phyloP scores from a whole-genome alignment of 1,140 invertebrate species.

The Drosophila persimilis region DNA sequence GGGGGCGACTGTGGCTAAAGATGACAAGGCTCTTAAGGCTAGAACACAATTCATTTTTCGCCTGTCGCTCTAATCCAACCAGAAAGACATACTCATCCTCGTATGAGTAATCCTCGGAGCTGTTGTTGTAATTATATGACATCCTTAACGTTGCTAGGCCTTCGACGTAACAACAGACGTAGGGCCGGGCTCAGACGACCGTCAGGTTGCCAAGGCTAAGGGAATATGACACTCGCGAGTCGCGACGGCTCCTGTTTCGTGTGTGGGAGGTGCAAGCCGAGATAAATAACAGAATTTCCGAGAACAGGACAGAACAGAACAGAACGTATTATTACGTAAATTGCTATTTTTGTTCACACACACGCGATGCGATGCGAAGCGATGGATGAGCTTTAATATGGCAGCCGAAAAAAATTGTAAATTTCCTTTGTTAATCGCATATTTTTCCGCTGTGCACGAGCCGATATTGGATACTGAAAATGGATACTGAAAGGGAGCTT shows the following conservation, averaged over 20 bases:
- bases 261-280: no score
- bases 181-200: conserved; percentile 4
- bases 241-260: no score
- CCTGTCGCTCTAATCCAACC: background rate
- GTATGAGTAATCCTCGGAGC: conserved; percentile 62
- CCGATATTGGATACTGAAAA: conserved; percentile 6
- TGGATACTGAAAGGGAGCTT: conserved; percentile 17
- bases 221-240: conserved; percentile 38
- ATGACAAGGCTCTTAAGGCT: conserved; percentile 22
- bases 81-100: conserved; percentile 71
- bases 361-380: conserved; percentile 7
- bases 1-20: no score
- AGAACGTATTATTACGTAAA: conserved; percentile 59
- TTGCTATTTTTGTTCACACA: conserved; percentile 13
- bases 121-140: conserved; percentile 69
- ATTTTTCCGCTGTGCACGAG: conserved; percentile 14
- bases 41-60: conserved; percentile 25
- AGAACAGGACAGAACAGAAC: conserved; percentile 14
- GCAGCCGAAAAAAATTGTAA: conserved; percentile 28
- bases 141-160: conserved; percentile 28
- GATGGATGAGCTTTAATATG: conserved; percentile 1
- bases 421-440: conserved; percentile 53
- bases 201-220: conserved; percentile 21
- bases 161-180: background rate
- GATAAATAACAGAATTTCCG: conserved; percentile 22